A percentile compares a stretch with the other conserved stretches of the same genome.
These are phyloP conservation scores for Agrotis ipsilon DNA, from an alignment of 2,888 invertebrate genomes.

Conservation along the genomic window DNA sequence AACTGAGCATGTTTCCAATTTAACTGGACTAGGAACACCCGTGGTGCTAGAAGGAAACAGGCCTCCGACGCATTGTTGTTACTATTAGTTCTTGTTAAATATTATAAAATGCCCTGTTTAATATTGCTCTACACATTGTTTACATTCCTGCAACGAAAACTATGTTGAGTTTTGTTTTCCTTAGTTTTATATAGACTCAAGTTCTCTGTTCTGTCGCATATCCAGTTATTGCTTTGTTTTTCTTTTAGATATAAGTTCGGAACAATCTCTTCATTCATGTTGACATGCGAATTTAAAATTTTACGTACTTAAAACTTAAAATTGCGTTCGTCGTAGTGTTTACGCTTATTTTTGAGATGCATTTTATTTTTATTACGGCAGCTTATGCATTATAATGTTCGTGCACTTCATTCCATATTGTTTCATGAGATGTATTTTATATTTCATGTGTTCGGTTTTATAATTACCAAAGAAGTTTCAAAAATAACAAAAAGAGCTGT, in stretches of 20 bases:
- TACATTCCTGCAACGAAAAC: constrained; percentile 89
- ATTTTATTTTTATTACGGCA: constrained; percentile 87
- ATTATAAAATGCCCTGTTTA: constrained; percentile 83
- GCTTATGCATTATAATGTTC: constrained; percentile 86
- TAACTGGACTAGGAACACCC: constrained; percentile 69
- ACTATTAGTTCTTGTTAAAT: constrained; percentile 86
- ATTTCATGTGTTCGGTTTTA: constrained; percentile 81
- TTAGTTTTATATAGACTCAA: constrained; percentile 84
- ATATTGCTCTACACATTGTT: constrained; percentile 88
- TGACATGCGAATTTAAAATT: constrained; percentile 85
- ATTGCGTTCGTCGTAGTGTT: constrained; percentile 79
- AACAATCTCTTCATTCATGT: constrained; percentile 80
- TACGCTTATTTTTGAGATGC: constrained; percentile 88
- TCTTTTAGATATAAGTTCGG: constrained; percentile 82
- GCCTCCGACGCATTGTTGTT: constrained; percentile 86
- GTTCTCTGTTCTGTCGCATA: constrained; percentile 81
- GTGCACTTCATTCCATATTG: constrained; percentile 85
- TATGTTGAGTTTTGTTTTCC: constrained; percentile 89
- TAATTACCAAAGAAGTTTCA: constrained; percentile 87
- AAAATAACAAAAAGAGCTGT: constrained; percentile 77
- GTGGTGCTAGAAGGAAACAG: constrained; percentile 87
- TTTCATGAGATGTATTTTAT: constrained; percentile 78
- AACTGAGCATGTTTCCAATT: constrained; percentile 25
- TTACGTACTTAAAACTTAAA: constrained; percentile 86
- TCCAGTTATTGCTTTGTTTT: constrained; percentile 84